Evolutionary conservation across 23 tunicate genomes (phyloP), one percentile per base, ranked within the genome.

Genomic region (Styela plicata): DNA sequence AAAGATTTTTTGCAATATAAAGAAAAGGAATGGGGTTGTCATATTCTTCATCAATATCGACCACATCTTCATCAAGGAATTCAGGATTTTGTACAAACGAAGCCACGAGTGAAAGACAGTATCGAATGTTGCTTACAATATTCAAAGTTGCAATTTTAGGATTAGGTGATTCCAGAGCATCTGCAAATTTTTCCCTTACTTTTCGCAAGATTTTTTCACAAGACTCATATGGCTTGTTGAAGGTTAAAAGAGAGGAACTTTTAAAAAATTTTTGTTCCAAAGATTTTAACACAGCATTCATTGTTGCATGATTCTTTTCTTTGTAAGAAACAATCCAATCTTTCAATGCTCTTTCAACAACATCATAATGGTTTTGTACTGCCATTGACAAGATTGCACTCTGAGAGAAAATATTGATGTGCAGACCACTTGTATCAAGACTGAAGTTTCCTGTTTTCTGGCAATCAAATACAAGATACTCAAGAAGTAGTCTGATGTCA

Each of bases 401-500:
- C 22, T 29, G 71, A 16, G 31, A 67, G 22, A 18, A 16, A 29
- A 67, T 29, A 29, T 67, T 67, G 17, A 67, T 67, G 22, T 67
- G n/a, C 0, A 67, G 24, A 16, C 24, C 71, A 18, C 16, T 25
- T 16, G 24, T 67, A 27, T 67, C 22, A 27, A 22, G 71, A 16
- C 16, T 16, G 19, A 18, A 17, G 16, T 67, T 67, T 13, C 24
- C 71, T 18, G 30, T 16, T 22, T 27, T 67, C n/a, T n/a, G n/a
- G 13, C 57, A 44, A 67, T 27, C 22, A 16, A 29, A 67, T 22
- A 67, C 1, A 67, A 67, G n/a, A 1, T 27, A 28, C 26, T 73
- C 44, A 73, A 73, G 27, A 24, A 73, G 52, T 19, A 73, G 16
- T 27, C 73, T 82, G 7, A 66, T 66, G 17, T 26, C 30, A 66